Evolutionary conservation across 35 echinoderm and acorn worm species (phyloP).

Genomic region (Ptychodera flava): DNA sequence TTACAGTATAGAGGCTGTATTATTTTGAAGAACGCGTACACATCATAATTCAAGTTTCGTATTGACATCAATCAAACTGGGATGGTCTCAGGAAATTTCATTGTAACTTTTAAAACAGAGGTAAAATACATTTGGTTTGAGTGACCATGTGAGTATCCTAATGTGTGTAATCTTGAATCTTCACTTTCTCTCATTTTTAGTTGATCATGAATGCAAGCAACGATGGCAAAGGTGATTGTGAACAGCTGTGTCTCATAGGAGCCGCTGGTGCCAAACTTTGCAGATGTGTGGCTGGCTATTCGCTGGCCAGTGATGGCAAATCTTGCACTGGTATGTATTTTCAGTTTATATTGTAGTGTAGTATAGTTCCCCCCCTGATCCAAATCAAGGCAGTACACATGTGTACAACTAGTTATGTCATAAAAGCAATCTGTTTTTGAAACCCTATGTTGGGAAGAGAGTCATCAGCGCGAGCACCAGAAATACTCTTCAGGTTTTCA

Average conservation of each 20-base stretch:
- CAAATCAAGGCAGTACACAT: slow-evolving; percentile 2
- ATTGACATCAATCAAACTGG: no score
- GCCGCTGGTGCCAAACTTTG: neutral
- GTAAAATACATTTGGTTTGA: no score
- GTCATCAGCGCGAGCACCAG: no score
- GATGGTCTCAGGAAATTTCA: no score
- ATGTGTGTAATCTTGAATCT: no score
- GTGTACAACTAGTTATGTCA: neutral
- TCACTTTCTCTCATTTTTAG: neutral
- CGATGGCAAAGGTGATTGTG: slow-evolving; percentile 4
- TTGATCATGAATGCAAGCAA: neutral
- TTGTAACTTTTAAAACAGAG: no score
- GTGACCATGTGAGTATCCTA: no score
- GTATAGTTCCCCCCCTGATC: slow-evolving; percentile 23
- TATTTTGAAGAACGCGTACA: no score
- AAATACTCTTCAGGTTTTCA: no score
- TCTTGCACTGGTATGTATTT: slow-evolving; percentile 2
- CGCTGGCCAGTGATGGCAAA: neutral
- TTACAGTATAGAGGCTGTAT: no score
- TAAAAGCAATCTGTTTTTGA: slow-evolving; percentile 28
- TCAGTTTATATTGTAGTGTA: neutral
- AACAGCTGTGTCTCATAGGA: neutral
- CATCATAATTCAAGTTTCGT: no score
- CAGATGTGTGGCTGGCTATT: neutral
- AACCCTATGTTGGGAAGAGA: no score